Conservation (phyloP, 2,797 vertebrate species). For the Euthynnus affinis region DNA sequence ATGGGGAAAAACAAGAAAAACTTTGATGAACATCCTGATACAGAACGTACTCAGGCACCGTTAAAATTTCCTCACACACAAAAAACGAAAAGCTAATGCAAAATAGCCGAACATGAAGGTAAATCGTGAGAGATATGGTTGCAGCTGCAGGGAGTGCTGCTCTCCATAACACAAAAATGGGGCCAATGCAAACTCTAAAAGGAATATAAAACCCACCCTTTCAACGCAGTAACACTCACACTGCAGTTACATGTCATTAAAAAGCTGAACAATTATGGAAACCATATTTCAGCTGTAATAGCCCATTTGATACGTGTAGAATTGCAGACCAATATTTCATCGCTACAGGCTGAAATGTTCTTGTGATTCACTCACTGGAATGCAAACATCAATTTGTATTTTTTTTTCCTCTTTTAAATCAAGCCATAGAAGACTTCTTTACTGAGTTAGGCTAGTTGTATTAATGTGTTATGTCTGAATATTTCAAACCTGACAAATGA, state of each 20-base stretch:
- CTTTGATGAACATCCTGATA: background rate
- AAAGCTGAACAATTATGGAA: constrained; percentile 48
- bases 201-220: constrained; percentile 49
- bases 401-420: constrained; percentile 15
- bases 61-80: background rate
- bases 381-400: constrained; percentile 34
- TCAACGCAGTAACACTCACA: constrained; percentile 37
- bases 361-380: constrained; percentile 32
- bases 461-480: background rate
- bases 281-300: constrained; percentile 52
- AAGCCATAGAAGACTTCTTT: constrained; percentile 16
- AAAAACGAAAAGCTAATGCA: background rate
- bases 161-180: background rate
- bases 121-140: constrained; percentile 30
- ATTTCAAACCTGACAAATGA: constrained; percentile 2
- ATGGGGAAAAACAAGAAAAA: background rate
- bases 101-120: constrained; percentile 26
- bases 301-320: constrained; percentile 48
- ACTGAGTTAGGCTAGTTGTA: background rate
- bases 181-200: constrained; percentile 56
- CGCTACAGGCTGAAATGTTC: constrained; percentile 9
- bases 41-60: background rate
- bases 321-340: constrained; percentile 32
- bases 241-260: constrained; percentile 47
- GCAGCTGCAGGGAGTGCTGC: constrained; percentile 42